A percentile compares a stretch with the other conserved stretches of the same genome.
These are phyloP conservation scores for Gobio occitaniae DNA, from an alignment of 2,797 vertebrate species.

Conservation along the genomic window DNA sequence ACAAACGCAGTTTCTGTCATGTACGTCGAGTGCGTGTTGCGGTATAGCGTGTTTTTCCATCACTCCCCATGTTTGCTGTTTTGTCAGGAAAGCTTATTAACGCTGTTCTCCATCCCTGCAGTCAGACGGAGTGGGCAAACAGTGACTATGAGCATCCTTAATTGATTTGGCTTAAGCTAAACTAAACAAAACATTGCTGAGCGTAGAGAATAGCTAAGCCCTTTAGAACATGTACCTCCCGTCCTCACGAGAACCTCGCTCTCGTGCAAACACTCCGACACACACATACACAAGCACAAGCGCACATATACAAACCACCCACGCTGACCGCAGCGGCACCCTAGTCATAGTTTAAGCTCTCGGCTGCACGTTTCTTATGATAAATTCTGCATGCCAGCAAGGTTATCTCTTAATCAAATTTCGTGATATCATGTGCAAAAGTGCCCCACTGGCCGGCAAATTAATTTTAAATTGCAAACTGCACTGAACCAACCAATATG, in stretches of 20 bases:
- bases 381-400: conserved; percentile 27
- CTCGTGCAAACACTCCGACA: neutral
- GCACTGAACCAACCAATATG: conserved; percentile 33
- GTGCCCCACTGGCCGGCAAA: conserved; percentile 15
- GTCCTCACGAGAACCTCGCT: conserved; percentile 44
- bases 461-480: conserved; percentile 58
- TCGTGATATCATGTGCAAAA: conserved; percentile 45
- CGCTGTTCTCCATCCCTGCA: conserved; percentile 33
- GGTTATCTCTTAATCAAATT: conserved; percentile 49
- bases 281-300: neutral
- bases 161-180: conserved; percentile 66
- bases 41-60: conserved; percentile 22
- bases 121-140: conserved; percentile 49
- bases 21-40: neutral
- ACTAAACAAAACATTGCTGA: conserved; percentile 60
- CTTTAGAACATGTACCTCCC: conserved; percentile 52
- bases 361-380: neutral
- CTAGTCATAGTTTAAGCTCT: neutral
- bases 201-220: conserved; percentile 51
- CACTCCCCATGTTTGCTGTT: conserved; percentile 40
- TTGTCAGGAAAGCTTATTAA: conserved; percentile 51
- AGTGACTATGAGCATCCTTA: conserved; percentile 59
- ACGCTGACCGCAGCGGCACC: neutral
- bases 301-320: conserved; percentile 30
- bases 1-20: neutral